These are phyloP conservation scores for Ptychadena robeensis DNA, from an alignment of 2,797 vertebrate genomes.

Conservation along the genomic window DNA sequence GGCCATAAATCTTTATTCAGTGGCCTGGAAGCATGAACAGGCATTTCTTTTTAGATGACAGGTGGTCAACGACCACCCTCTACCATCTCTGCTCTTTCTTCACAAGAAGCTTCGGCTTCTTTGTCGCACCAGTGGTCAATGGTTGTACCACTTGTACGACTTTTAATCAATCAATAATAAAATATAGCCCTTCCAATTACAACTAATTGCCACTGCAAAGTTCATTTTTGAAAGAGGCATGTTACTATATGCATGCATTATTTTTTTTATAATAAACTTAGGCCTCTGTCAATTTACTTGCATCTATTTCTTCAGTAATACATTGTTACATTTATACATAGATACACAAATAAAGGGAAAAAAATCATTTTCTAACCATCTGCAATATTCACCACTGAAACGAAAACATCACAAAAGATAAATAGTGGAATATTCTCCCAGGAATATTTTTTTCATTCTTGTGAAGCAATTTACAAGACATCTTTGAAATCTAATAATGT, in stretches of 20 bases:
- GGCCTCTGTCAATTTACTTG: background rate
- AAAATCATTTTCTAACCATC: conserved; percentile 23
- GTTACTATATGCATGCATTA: background rate
- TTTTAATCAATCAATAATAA: too few species aligned
- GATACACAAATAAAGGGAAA: conserved; percentile 20
- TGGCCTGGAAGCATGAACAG: too few species aligned
- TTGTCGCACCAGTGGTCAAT: too few species aligned
- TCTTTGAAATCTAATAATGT: conserved; percentile 65
- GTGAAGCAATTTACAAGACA: conserved; percentile 61
- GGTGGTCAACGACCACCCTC: too few species aligned
- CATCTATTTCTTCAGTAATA: background rate
- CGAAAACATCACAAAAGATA: conserved; percentile 53
- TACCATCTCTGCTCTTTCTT: too few species aligned
- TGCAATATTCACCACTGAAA: conserved; percentile 42
- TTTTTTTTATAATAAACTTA: background rate
- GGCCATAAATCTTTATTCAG: too few species aligned
- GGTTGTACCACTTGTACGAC: too few species aligned
- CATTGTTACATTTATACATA: conserved; percentile 14
- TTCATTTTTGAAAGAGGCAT: background rate
- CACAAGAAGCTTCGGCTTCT: too few species aligned
- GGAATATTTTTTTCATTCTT: conserved; percentile 57
- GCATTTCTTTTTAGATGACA: too few species aligned
- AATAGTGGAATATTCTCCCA: conserved; percentile 52
- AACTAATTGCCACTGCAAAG: too few species aligned
- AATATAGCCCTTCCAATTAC: too few species aligned